Conservation (phyloP, 2,797 vertebrate species). For the Helicolenus hilgendorfi region DNA sequence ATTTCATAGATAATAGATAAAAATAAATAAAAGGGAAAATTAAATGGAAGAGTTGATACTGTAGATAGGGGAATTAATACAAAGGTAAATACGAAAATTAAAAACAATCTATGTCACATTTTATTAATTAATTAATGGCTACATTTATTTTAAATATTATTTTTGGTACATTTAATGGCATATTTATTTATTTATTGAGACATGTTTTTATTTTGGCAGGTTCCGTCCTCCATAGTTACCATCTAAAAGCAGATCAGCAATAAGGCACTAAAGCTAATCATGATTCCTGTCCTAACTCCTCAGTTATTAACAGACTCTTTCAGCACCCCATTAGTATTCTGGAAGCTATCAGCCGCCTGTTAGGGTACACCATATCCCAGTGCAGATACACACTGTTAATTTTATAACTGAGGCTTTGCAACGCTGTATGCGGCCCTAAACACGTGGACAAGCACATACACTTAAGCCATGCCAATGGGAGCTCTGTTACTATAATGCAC, state of each 20-base stretch:
- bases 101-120: no score
- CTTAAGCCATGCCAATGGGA: not conserved
- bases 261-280: constrained; percentile 19
- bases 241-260: constrained; percentile 16
- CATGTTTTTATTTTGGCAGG: no score
- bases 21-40: no score
- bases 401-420: constrained; percentile 62
- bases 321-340: constrained; percentile 49
- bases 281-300: constrained; percentile 8
- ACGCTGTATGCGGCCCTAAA: constrained; percentile 39
- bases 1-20: no score
- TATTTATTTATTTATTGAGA: no score
- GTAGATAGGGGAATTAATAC: no score
- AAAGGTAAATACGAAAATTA: no score
- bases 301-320: constrained; percentile 41
- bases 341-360: constrained; percentile 36
- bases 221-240: no score
- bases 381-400: constrained; percentile 50
- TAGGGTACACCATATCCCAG: constrained; percentile 19
- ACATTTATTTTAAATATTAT: no score
- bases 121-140: no score
- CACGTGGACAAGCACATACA: constrained; percentile 26
- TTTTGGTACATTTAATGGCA: no score
- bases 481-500: constrained; percentile 7
- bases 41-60: no score